These are phyloP conservation scores for Ditylenchus weischeri DNA, from an alignment of 2,888 invertebrate species.

Conservation along the genomic window DNA sequence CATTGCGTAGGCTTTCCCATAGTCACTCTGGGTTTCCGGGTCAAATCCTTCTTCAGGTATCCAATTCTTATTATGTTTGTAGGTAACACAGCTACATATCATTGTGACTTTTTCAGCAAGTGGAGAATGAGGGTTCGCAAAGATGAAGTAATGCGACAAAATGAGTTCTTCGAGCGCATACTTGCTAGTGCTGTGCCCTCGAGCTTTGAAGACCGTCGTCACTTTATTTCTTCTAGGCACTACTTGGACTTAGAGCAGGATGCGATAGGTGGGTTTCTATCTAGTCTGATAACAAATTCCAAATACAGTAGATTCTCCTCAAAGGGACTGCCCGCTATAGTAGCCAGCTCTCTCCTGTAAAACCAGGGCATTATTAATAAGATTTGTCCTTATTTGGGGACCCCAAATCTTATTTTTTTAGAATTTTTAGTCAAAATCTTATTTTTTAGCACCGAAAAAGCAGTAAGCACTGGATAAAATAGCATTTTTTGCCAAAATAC, in stretches of 20 bases:
- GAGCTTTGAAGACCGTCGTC: constrained; percentile 46
- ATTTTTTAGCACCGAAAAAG: no score
- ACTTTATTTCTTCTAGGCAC: constrained; percentile 33
- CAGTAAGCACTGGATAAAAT: no score
- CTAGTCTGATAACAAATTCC: no score
- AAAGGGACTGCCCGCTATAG: no score
- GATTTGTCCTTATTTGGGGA: no score
- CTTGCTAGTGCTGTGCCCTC: constrained; percentile 52
- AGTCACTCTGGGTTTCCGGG: constrained; percentile 89
- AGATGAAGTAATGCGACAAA: constrained; percentile 80
- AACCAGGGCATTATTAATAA: no score
- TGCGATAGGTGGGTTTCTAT: constrained; percentile 21
- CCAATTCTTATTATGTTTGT: no score
- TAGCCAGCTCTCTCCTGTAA: no score
- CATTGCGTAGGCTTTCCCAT: constrained; percentile 85
- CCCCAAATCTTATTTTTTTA: no score
- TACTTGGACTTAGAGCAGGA: constrained; percentile 35
- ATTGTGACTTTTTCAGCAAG: constrained; percentile 39
- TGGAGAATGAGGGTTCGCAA: constrained; percentile 65
- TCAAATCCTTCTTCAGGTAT: constrained; percentile 83
- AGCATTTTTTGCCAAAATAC: no score
- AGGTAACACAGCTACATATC: neutral
- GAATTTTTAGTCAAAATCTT: no score
- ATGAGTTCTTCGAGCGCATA: constrained; percentile 47
- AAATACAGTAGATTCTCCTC: no score